These are phyloP conservation scores for Drosophila nannoptera DNA, from an alignment of 1,140 invertebrate species.

Conservation along the genomic window DNA sequence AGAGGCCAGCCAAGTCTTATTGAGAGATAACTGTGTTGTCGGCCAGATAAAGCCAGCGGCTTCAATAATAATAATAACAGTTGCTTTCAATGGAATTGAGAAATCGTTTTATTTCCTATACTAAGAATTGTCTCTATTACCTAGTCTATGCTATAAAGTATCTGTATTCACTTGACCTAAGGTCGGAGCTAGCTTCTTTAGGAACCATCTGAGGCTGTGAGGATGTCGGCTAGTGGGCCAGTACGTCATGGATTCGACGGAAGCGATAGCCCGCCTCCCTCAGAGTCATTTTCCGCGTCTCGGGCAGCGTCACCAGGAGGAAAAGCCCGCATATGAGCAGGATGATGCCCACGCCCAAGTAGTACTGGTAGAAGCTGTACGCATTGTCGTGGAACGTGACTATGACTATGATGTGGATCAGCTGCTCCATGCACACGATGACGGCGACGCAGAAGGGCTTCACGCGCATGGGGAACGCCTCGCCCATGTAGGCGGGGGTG, in stretches of 20 bases:
- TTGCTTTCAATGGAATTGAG: no score
- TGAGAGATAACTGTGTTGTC: no score
- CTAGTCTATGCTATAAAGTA: no score
- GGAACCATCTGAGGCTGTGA: neutral
- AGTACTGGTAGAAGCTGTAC: slow-evolving; percentile 42
- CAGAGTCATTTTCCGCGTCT: slow-evolving; percentile 50
- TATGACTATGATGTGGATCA: slow-evolving; percentile 63
- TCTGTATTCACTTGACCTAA: no score
- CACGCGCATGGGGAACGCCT: slow-evolving; percentile 60
- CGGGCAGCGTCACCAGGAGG: slow-evolving; percentile 49
- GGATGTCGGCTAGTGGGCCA: slow-evolving; percentile 23
- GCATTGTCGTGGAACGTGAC: slow-evolving; percentile 11
- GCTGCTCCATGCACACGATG: slow-evolving; percentile 54
- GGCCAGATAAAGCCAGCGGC: no score
- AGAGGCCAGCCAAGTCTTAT: no score
- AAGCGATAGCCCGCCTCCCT: slow-evolving; percentile 53
- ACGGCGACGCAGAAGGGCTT: slow-evolving; percentile 55
- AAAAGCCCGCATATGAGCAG: slow-evolving; percentile 42
- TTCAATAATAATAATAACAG: no score
- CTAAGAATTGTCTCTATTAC: no score
- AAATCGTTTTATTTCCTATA: no score
- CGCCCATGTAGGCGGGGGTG: slow-evolving; percentile 56
- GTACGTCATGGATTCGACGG: slow-evolving; percentile 33
- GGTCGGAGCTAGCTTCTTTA: no score
- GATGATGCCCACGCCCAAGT: slow-evolving; percentile 54